These are phyloP conservation scores for Heliconius cydno DNA, from an alignment of 2,888 invertebrate genomes.

Conservation along the genomic window DNA sequence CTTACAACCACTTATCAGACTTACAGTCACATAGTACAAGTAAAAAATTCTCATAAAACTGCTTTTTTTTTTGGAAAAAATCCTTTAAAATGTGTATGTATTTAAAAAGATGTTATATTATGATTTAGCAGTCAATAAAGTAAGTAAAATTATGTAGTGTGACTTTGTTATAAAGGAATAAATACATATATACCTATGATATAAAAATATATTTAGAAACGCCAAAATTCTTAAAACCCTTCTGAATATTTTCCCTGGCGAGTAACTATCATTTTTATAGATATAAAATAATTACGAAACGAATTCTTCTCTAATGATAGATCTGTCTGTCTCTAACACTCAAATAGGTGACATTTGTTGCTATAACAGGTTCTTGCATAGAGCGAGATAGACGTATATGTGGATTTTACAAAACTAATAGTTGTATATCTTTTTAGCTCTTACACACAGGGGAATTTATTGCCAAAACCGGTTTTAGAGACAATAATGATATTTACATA, in stretches of 20 bases:
- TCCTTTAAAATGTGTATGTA: not conserved
- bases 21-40: constrained; percentile 11
- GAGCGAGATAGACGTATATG: not conserved
- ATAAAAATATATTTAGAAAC: not conserved
- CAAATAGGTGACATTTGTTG: not conserved
- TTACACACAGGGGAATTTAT: not conserved
- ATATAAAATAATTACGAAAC: not conserved
- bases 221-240: not conserved
- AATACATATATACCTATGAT: not conserved
- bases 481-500: not conserved
- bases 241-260: not conserved
- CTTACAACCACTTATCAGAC: constrained; percentile 25
- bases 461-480: not conserved
- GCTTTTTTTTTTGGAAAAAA: not conserved
- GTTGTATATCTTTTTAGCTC: not conserved
- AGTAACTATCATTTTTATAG: not conserved
- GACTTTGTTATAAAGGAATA: not conserved
- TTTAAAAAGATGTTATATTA: not conserved
- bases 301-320: not conserved
- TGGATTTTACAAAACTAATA: not conserved
- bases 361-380: not conserved
- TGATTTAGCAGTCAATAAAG: not conserved
- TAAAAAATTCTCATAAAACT: not conserved
- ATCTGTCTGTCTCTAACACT: not conserved
- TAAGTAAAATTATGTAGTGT: not conserved